Base-by-base conservation (phyloP, 1,140 invertebrate genomes). In the Drosophila setifemur region DNA sequence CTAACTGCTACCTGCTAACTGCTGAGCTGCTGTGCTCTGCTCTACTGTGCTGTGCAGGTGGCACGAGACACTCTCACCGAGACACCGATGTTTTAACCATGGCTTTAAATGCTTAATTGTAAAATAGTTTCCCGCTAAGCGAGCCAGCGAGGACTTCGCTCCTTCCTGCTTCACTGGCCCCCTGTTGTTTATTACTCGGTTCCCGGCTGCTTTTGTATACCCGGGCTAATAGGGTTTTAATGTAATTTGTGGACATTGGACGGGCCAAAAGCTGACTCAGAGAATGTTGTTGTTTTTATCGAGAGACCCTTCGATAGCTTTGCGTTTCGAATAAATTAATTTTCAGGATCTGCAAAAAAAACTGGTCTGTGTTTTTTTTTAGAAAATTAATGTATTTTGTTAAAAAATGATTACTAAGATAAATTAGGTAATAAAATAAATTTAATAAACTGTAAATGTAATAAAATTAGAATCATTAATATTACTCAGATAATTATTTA, bases 21-120 rank as follows among this genome's bases (percentile, higher is more conserved):
- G 47, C 18, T 54, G 33, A 16, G 21, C 21, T 23, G 21, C 21
- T 23, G 21, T 23, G 21, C 21, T 23, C 21, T 23, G 21, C 21
- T 23, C 2, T 49, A 23, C 42, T 12, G 9, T 45, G 55, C 54
- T 42, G 35, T 44, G 37, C 54, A 60, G 44, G 43, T 48, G 35
- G 54, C 42, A 23, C 39, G 19, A 21, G 47, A 29, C 40, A 35
- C 44, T 44, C 44, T 44, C 31, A 11, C 55, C 54, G 31, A 40
- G 33, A 71, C 67, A 61, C n/a, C n/a, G n/a, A 53, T 71, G 69
- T 72, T 72, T 70, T 71, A 73, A 44, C 68, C 52, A 49, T 64
- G 47, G 70, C 70, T 37, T 73, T 73, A 73, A 73, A 72, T 73
- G 70, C 68, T 73, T 72, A 72, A 73, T 72, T 72, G 70, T 72